Evolutionary conservation across 2,113 vertebrate genomes (phyloP), one percentile per base, ranked within the genome.

Genomic region (Oncorhynchus masou): DNA sequence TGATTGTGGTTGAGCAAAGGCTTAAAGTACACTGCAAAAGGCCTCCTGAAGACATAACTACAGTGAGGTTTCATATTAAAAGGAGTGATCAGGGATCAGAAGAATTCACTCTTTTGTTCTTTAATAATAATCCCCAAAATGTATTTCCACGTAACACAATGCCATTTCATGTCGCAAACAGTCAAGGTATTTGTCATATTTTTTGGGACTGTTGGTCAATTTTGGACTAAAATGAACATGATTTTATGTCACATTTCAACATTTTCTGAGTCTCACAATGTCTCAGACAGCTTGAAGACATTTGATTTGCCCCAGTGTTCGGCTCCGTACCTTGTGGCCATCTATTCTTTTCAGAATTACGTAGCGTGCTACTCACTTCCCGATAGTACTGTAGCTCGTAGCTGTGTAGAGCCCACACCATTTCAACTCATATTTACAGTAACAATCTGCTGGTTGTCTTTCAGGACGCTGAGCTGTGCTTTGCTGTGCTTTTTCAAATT

Each of bases 391-490:
- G 39, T 45, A 80, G 83, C 74, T 84, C 75, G 87, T 85, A 84
- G 77, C 85, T 74, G 77, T 76, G 78, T 71, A 27, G 75, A 84
- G 84, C 88, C 87, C 79, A 84, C 81, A 87, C 76, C 83, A 85
- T 86, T 89, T 85, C 77, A 89, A 90, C 81, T 79, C 85, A 85
- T 88, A 88, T 92, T 87, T 90, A 86, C 90, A 87, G 85, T 89
- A 88, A 86, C 70, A 81, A 93, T 93, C 86, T 90, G 87, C 83
- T 85, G 84, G 88, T 89, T 88, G 83, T 90, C 88, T 91, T 89
- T 86, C 84, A 86, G 84, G 85, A 71, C 88, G 80, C 51, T 54
- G 51, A 54, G 75, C 72, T 45, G 39, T 11, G 39, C 39, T 45
- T 45, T 45, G 39, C 39, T 45, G 39, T 45, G 39, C 39, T 83